These are phyloP conservation scores for Cheilosia grossa DNA, from an alignment of 2,888 invertebrate species.

Conservation along the genomic window DNA sequence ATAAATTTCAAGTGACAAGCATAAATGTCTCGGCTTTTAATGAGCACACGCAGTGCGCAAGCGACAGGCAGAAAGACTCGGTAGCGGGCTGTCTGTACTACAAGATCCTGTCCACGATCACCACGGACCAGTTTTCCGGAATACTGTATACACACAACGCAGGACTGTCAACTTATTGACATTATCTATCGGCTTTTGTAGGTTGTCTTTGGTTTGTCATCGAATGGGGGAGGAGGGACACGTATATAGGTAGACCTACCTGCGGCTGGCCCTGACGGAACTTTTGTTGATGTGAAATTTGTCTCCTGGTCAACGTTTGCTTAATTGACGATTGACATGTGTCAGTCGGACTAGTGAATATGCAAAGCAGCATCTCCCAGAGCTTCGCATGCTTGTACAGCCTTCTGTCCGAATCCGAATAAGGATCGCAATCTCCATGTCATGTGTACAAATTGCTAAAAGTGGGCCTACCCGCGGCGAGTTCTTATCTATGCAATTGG, in stretches of 20 bases:
- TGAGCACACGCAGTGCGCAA: conserved; percentile 71
- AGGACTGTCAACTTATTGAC: conserved; percentile 40
- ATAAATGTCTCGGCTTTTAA: conserved; percentile 75
- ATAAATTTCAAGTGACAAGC: conserved; percentile 76
- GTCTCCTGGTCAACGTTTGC: conserved; percentile 41
- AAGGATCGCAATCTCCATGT: conserved; percentile 52
- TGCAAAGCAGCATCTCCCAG: conserved; percentile 51
- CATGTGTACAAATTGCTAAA: conserved; percentile 68
- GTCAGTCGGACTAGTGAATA: conserved; percentile 49
- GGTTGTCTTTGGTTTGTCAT: neutral
- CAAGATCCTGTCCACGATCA: conserved; percentile 66
- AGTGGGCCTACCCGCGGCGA: conserved; percentile 10
- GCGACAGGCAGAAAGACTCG: conserved; percentile 50
- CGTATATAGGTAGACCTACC: neutral
- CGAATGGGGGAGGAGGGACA: neutral
- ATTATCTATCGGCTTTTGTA: conserved; percentile 44
- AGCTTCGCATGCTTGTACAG: conserved; percentile 42
- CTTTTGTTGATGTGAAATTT: conserved; percentile 15
- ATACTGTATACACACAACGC: conserved; percentile 7
- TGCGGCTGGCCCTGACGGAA: conserved; percentile 16
- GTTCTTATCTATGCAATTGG: conserved; percentile 53
- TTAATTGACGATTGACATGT: conserved; percentile 63
- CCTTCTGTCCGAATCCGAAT: conserved; percentile 24
- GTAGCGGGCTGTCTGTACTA: conserved; percentile 57
- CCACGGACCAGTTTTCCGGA: conserved; percentile 62